phyloP scores from a whole-genome alignment of 2,888 invertebrate species.

The Lamellibrachia satsuma region DNA sequence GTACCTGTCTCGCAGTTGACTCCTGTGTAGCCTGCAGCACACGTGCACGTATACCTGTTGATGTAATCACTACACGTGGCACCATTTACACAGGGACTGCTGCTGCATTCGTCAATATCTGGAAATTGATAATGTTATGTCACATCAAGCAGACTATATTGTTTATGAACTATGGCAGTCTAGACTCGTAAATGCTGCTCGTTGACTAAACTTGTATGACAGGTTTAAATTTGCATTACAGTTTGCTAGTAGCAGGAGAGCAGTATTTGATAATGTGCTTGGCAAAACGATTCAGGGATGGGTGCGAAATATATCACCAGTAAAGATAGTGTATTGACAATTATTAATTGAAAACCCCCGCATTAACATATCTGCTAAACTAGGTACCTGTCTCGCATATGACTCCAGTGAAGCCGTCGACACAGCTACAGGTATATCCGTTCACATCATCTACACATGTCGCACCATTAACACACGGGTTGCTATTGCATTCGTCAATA shows the following conservation, averaged over 20 bases:
- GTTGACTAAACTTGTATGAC: no score
- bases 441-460: slow-evolving; percentile 39
- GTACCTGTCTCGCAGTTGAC: slow-evolving; percentile 19
- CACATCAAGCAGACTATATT: not conserved
- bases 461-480: slow-evolving; percentile 46
- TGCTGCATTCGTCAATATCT: slow-evolving; percentile 18
- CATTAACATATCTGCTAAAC: not conserved
- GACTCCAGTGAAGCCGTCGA: slow-evolving; percentile 48
- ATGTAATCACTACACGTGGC: slow-evolving; percentile 6
- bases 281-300: not conserved
- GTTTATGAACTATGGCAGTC: no score
- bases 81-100: not conserved
- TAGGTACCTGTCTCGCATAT: slow-evolving; percentile 21
- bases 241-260: not conserved
- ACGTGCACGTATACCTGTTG: slow-evolving; percentile 14
- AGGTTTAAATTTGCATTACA: no score
- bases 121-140: not conserved
- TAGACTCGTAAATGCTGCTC: no score
- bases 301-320: not conserved
- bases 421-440: slow-evolving; percentile 49
- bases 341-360: not conserved
- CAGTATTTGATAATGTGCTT: not conserved
- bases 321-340: not conserved
- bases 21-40: slow-evolving; percentile 3
- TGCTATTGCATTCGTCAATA: slow-evolving; percentile 24